Conservation (phyloP, 2,888 invertebrate genomes). For the Ectemnius lituratus region DNA sequence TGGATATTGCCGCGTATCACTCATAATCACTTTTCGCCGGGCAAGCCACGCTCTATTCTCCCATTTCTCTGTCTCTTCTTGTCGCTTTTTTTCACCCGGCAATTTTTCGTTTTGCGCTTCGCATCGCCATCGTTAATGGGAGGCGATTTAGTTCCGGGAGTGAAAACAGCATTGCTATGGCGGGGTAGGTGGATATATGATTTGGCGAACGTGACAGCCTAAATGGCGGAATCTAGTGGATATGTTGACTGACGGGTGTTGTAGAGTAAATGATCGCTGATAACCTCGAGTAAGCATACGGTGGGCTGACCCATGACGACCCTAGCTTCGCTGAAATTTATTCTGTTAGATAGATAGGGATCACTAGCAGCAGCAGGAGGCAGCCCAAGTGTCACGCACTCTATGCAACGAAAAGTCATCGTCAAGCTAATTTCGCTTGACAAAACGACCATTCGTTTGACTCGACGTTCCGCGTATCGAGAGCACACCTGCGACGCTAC, state of each 20-base stretch:
- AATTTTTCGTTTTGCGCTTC: slow-evolving; percentile 13
- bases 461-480: slow-evolving; percentile 35
- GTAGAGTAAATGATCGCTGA: slow-evolving; percentile 26
- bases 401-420: slow-evolving; percentile 38
- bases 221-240: too few species aligned
- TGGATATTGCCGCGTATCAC: slow-evolving; percentile 77
- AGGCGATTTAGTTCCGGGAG: background rate
- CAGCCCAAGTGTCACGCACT: slow-evolving; percentile 30
- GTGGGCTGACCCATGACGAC: slow-evolving; percentile 27
- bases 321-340: slow-evolving; percentile 45
- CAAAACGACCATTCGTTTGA: slow-evolving; percentile 50
- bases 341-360: slow-evolving; percentile 42
- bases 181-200: too few species aligned
- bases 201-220: too few species aligned
- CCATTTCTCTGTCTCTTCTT: slow-evolving; percentile 30
- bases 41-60: slow-evolving; percentile 41
- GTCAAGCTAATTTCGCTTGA: slow-evolving; percentile 49
- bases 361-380: slow-evolving; percentile 18
- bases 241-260: too few species aligned
- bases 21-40: slow-evolving; percentile 74
- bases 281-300: slow-evolving; percentile 39
- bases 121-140: slow-evolving; percentile 14
- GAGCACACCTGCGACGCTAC: slow-evolving; percentile 43
- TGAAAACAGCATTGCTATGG: too few species aligned
- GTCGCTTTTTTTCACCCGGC: slow-evolving; percentile 11